Evolutionary conservation across 1,140 invertebrate genomes (phyloP).

Genomic region (Lasaia peninsularis): DNA sequence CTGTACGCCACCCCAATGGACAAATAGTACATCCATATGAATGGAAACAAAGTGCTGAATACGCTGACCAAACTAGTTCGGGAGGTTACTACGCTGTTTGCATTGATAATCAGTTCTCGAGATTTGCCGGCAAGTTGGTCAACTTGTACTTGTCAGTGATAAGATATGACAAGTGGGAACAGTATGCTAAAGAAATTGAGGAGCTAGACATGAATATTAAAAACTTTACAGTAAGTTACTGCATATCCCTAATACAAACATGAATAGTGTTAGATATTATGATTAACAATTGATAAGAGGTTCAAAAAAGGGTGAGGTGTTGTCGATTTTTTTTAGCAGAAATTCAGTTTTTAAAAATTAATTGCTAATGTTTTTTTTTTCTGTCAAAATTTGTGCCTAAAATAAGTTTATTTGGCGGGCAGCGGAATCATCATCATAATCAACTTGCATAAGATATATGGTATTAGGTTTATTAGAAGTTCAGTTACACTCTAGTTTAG

Average conservation of each 20-base stretch:
- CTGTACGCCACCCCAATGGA: conserved; percentile 90
- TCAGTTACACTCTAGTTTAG: no score
- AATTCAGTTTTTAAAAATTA: no score
- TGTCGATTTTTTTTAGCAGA: no score
- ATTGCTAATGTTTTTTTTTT: no score
- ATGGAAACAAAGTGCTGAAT: conserved; percentile 91
- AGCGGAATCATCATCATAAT: no score
- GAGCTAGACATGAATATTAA: conserved; percentile 91
- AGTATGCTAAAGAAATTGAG: conserved; percentile 93
- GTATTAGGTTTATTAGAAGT: no score
- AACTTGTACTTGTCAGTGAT: conserved; percentile 96
- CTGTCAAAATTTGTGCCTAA: no score
- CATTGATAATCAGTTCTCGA: conserved; percentile 95
- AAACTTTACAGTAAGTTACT: conserved; percentile 89
- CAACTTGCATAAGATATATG: no score
- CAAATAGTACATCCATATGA: conserved; percentile 92
- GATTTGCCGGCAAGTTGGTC: conserved; percentile 94
- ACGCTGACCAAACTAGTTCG: conserved; percentile 87
- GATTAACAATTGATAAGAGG: no score
- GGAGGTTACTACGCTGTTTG: conserved; percentile 96
- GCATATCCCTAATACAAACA: not conserved
- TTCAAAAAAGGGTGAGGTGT: no score
- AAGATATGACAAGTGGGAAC: conserved; percentile 95
- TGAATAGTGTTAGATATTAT: no score
- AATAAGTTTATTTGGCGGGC: no score